Evolutionary conservation across 2,113 vertebrate genomes (phyloP).

Genomic region (Myodes glareolus): DNA sequence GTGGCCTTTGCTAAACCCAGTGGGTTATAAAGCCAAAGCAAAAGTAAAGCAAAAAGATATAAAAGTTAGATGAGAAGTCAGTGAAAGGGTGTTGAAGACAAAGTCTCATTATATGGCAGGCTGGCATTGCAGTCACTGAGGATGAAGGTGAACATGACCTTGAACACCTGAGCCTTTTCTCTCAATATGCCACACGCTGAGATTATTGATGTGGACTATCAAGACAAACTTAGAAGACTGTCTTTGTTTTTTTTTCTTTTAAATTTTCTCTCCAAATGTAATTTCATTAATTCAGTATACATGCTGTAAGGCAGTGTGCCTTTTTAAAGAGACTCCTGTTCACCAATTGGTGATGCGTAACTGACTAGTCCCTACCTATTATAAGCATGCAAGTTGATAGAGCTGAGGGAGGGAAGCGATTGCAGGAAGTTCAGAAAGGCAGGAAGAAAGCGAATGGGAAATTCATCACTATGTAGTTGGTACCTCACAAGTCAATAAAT

Average conservation of each 20-base stretch:
- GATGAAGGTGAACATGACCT: neutral
- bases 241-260: neutral
- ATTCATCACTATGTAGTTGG: neutral
- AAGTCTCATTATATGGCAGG: neutral
- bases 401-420: too few relatives aligned
- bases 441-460: neutral
- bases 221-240: neutral
- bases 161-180: neutral
- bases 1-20: neutral
- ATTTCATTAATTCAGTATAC: neutral
- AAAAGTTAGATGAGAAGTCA: too few relatives aligned
- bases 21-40: neutral
- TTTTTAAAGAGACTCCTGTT: neutral
- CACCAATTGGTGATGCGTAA: neutral
- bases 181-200: neutral
- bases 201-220: neutral
- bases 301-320: neutral
- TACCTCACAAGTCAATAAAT: neutral
- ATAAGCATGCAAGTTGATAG: neutral
- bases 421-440: neutral
- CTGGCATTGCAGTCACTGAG: neutral
- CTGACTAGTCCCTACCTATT: neutral
- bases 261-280: neutral
- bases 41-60: neutral
- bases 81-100: neutral